Conservation (phyloP, 2,113 vertebrate species). For the Pterocles gutturalis region DNA sequence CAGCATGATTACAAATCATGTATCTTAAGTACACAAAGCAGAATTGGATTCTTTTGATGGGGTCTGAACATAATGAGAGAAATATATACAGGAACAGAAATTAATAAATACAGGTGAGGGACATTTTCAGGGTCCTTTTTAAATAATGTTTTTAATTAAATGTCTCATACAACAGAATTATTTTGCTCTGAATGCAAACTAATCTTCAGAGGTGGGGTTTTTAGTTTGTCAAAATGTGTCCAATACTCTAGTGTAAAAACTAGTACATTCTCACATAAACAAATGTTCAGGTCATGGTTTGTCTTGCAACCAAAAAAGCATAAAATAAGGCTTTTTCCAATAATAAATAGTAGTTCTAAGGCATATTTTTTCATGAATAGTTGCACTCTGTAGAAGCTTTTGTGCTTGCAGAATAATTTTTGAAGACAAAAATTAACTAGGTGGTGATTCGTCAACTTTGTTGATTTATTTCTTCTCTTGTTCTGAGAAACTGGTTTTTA, state of each 20-base stretch:
- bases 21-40: not conserved
- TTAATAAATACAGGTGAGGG: not conserved
- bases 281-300: not conserved
- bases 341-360: not conserved
- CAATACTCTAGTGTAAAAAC: not conserved
- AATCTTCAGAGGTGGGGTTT: not conserved
- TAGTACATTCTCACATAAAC: not conserved
- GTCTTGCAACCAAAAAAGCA: not conserved
- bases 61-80: not conserved
- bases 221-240: not conserved
- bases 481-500: not conserved
- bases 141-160: not conserved
- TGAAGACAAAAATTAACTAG: not conserved
- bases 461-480: not conserved
- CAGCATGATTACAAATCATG: not conserved
- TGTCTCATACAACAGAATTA: not conserved
- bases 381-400: not conserved
- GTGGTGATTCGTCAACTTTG: not conserved
- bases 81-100: not conserved
- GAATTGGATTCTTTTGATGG: not conserved
- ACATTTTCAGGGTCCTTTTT: not conserved
- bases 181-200: not conserved
- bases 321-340: not conserved
- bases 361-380: not conserved
- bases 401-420: not conserved